Conservation (phyloP, 2,888 invertebrate species). For the Allolobophora icterica region DNA sequence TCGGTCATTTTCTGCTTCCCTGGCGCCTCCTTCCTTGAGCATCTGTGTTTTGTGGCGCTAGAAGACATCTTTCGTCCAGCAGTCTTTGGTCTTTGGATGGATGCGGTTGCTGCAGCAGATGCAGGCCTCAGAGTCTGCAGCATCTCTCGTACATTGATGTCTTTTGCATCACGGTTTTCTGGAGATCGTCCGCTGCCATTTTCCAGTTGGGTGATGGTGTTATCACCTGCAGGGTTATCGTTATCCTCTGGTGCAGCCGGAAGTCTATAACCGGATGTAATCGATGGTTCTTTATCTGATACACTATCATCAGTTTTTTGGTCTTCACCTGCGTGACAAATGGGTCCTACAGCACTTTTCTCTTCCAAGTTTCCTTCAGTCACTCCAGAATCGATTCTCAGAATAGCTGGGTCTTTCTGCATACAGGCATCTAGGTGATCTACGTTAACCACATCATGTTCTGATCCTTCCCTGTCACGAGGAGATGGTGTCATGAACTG, state of each 20-base stretch:
- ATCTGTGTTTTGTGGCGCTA: neutral
- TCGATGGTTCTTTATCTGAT: neutral
- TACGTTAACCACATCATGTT: neutral
- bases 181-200: neutral
- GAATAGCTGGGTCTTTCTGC: neutral
- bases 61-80: neutral
- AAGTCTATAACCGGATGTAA: neutral
- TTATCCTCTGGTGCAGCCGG: neutral
- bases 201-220: neutral
- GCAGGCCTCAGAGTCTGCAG: neutral
- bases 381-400: neutral
- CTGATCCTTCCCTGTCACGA: neutral
- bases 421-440: neutral
- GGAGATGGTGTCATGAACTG: neutral
- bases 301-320: neutral
- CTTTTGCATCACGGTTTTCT: neutral
- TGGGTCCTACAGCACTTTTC: neutral
- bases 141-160: neutral
- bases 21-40: neutral
- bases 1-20: neutral
- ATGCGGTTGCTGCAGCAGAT: neutral
- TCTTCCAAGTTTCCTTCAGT: neutral
- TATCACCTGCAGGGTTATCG: neutral
- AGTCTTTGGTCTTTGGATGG: neutral
- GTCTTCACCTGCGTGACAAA: neutral